Evolutionary conservation across 2,888 invertebrate genomes (phyloP), one percentile per base, ranked within the genome.

Genomic region (Cataglyphis albicans): DNA sequence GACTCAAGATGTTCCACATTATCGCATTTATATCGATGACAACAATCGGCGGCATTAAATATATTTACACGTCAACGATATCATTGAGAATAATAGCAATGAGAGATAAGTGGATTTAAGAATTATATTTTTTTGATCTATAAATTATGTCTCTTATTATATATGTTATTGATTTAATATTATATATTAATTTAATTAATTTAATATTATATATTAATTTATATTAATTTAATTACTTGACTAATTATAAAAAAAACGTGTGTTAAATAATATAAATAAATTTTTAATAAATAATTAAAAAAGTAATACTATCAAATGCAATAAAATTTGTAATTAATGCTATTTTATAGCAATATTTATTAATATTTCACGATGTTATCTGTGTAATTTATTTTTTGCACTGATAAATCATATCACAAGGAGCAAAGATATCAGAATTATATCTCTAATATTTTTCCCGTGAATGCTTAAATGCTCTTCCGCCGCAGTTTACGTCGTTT

Each of bases 401-500:
- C 1, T 25, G 29, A n/a, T 68, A 12, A 68, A 38, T 15, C 6
- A 63, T 29, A 76, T 67, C 12, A 25, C 12, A 25, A 21, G 44
- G 18, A 25, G 4, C 4, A 29, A 52, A 32, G 29, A 35, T 18
- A 32, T 61, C 15, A n/a, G 41, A 48, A 64, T 35, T 29, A 41
- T 35, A 35, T 35, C 6, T 44, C 55, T 68, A 52, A 76, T 57
- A 57, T 12, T 41, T 57, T 57, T 57, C 25, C 35, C 44, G 70
- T 59, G 21, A 72, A 72, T 32, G 7, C 32, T 59, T 35, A 80
- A 80, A 32, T 80, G 35, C 35, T 4, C 44, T 72, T 72, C 35
- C 44, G 25, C 21, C 59, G 72, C 59, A 32, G 59, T 72, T 80
- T 44, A 35, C 59, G 44, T 72, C 35, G 44, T 78, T 78, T 70